Evolutionary conservation across 2,797 vertebrate species (phyloP).

Genomic region (Poeciliopsis turneri): DNA sequence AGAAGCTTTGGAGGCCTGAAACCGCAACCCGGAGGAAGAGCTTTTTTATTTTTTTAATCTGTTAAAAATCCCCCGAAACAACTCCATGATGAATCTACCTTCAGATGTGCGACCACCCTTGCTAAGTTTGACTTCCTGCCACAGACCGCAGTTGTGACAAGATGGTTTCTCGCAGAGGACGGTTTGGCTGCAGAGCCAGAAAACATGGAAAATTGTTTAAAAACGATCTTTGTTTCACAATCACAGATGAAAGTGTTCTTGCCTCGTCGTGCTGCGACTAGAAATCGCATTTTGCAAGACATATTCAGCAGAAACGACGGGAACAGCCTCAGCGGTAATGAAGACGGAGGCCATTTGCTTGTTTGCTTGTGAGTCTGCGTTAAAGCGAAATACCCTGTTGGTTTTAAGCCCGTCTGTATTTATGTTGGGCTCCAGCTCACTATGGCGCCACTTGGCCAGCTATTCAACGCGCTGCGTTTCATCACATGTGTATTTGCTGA

Average conservation of each 20-base stretch:
- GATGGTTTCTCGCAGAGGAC: background rate
- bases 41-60: background rate
- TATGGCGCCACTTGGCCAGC: conserved; percentile 51
- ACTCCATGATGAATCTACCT: background rate
- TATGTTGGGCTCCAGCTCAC: conserved; percentile 61
- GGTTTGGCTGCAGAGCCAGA: background rate
- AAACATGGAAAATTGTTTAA: background rate
- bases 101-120: background rate
- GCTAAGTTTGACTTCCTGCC: background rate
- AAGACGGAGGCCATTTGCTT: conserved; percentile 43
- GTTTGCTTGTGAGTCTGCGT: conserved; percentile 33
- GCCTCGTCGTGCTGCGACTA: background rate
- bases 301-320: conserved; percentile 40
- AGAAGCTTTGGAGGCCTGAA: too few species aligned
- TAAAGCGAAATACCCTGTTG: conserved; percentile 29
- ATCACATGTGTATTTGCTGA: conserved; percentile 74
- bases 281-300: conserved; percentile 15
- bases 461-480: conserved; percentile 58
- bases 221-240: background rate
- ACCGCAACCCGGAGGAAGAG: too few species aligned
- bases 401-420: conserved; percentile 68
- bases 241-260: background rate
- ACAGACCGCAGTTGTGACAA: background rate
- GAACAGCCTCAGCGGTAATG: conserved; percentile 26
- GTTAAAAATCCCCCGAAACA: background rate